These are phyloP conservation scores for Trichonephila clavata DNA, from an alignment of 1,140 invertebrate species.

Conservation along the genomic window DNA sequence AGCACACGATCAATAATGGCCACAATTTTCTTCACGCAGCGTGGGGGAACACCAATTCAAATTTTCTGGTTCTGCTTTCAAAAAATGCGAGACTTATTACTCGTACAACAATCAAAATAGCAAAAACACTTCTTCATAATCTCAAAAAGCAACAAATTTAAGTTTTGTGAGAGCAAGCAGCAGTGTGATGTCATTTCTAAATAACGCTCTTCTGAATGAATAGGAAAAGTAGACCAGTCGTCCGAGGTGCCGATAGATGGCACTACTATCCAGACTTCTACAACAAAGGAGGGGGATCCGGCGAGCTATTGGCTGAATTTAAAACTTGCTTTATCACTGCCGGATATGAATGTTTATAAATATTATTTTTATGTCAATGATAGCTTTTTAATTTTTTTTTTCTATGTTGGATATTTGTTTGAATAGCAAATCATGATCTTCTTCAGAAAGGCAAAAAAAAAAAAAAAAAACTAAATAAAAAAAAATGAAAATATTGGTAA, in stretches of 20 bases:
- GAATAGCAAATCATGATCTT: no score
- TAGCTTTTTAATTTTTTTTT: no score
- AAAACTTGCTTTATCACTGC: no score
- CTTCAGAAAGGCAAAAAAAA: no score
- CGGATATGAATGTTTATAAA: no score
- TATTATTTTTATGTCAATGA: no score
- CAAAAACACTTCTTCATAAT: neutral
- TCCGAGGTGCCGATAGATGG: constrained; percentile 26
- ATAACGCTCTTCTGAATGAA: neutral
- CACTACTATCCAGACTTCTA: constrained; percentile 8
- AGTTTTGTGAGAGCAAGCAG: neutral
- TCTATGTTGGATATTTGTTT: no score
- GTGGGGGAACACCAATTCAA: neutral
- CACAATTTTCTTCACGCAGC: constrained; percentile 48
- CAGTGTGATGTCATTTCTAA: neutral
- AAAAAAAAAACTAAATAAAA: no score
- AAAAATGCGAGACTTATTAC: neutral
- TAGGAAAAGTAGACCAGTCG: neutral
- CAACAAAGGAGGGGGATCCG: neutral
- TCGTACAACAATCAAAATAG: neutral
- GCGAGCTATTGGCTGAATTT: neutral
- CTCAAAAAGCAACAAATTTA: neutral
- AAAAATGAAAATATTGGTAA: no score
- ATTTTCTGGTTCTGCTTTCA: neutral
- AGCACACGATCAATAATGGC: constrained; percentile 45